Percentiles rank a stretch among this genome's conserved stretches.
Evolutionary conservation across 2,113 vertebrate genomes (phyloP).

Genomic region (Percina caprodes): DNA sequence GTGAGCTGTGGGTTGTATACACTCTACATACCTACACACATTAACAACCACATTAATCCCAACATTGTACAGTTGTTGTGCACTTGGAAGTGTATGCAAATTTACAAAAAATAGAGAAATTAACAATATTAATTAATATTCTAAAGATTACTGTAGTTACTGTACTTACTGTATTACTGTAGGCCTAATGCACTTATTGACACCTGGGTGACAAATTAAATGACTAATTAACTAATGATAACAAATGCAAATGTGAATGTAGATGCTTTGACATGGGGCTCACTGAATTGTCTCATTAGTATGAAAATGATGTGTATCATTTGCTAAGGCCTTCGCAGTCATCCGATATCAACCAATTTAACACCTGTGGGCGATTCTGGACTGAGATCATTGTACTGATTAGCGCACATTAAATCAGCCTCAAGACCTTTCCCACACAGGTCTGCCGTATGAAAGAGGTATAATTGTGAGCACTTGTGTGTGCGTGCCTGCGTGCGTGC

Average conservation of each 20-base stretch:
- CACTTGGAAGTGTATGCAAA: neutral
- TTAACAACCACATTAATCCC: neutral
- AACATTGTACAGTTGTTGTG: neutral
- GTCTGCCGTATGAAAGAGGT: too few species aligned
- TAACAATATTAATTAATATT: neutral
- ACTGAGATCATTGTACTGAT: neutral
- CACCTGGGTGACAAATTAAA: neutral
- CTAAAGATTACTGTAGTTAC: neutral
- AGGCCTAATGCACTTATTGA: neutral
- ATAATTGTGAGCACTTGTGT: too few species aligned
- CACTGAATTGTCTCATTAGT: neutral
- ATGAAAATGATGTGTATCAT: neutral
- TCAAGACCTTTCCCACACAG: neutral
- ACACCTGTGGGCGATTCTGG: neutral
- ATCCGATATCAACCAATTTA: neutral
- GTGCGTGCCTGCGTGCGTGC: neutral
- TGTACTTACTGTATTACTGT: neutral
- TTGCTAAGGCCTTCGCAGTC: neutral
- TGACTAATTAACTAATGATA: neutral
- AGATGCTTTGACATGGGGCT: neutral
- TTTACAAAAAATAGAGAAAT: neutral
- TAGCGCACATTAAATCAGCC: neutral
- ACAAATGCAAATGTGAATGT: too few species aligned
- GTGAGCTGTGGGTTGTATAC: neutral
- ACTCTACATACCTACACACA: neutral